A percentile compares a stretch with the other conserved stretches of the same genome.
Evolutionary conservation across 1,140 invertebrate genomes (phyloP).

Genomic region (Drosophila kanapiae): DNA sequence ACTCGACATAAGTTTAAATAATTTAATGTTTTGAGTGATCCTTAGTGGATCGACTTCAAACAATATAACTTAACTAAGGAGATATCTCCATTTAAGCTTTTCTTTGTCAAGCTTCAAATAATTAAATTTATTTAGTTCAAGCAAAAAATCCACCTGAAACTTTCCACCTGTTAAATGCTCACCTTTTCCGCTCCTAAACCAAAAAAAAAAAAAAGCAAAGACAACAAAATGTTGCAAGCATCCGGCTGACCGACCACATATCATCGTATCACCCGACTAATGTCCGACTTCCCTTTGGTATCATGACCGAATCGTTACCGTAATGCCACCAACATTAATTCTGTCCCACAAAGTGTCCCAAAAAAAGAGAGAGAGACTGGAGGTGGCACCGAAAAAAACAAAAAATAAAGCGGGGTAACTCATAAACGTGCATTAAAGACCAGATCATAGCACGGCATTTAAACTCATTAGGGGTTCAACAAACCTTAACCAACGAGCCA

Average conservation of each 20-base stretch:
- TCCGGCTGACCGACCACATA: constrained; percentile 29
- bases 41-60: background rate
- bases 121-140: background rate
- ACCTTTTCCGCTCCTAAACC: constrained; percentile 15
- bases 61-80: background rate
- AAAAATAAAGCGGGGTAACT: constrained; percentile 17
- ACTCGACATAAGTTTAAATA: background rate
- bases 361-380: constrained; percentile 5
- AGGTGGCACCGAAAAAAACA: background rate
- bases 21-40: background rate
- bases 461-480: constrained; percentile 78
- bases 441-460: constrained; percentile 55
- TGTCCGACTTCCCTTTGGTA: constrained; percentile 38
- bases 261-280: constrained; percentile 36
- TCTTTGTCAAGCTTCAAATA: background rate
- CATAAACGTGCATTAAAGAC: constrained; percentile 66
- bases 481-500: constrained; percentile 60
- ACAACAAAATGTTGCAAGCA: constrained; percentile 20
- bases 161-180: constrained; percentile 17
- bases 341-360: constrained; percentile 53
- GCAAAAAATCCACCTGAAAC: constrained; percentile 6
- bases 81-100: background rate
- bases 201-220: background rate
- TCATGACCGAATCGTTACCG: constrained; percentile 52
- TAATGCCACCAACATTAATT: constrained; percentile 49